phyloP scores from a whole-genome alignment of 2,888 invertebrate species.

The Himalopsyche kuldschensis region DNA sequence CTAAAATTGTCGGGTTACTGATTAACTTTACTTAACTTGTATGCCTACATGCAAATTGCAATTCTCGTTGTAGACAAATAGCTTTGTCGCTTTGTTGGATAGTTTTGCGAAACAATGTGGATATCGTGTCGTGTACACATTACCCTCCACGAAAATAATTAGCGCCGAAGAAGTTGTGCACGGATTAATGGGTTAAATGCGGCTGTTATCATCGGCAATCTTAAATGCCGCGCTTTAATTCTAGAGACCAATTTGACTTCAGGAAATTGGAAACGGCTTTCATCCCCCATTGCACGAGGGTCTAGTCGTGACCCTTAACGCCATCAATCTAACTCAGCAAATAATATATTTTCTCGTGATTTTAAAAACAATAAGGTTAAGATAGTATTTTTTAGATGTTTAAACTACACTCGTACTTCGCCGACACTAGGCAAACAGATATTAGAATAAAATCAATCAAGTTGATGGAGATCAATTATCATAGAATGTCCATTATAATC shows the following conservation, averaged over 20 bases:
- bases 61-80: not conserved
- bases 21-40: not conserved
- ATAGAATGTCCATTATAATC: too few species aligned
- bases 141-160: conserved; percentile 37
- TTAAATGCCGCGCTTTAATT: conserved; percentile 36
- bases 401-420: too few species aligned
- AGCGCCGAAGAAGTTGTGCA: conserved; percentile 30
- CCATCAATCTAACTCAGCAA: too few species aligned
- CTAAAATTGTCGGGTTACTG: not conserved
- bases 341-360: too few species aligned
- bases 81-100: not conserved
- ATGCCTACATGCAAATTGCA: not conserved
- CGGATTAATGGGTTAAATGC: conserved; percentile 34
- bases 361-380: too few species aligned
- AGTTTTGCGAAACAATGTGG: not conserved
- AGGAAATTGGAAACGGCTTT: conserved; percentile 12
- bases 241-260: conserved; percentile 29
- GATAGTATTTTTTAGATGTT: too few species aligned
- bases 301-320: not conserved
- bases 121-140: conserved; percentile 24
- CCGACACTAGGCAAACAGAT: too few species aligned
- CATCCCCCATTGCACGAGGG: not conserved
- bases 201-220: conserved; percentile 33
- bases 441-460: too few species aligned
- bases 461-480: too few species aligned